phyloP scores from a whole-genome alignment of 2,888 invertebrate genomes.

The Melanargia galathea region DNA sequence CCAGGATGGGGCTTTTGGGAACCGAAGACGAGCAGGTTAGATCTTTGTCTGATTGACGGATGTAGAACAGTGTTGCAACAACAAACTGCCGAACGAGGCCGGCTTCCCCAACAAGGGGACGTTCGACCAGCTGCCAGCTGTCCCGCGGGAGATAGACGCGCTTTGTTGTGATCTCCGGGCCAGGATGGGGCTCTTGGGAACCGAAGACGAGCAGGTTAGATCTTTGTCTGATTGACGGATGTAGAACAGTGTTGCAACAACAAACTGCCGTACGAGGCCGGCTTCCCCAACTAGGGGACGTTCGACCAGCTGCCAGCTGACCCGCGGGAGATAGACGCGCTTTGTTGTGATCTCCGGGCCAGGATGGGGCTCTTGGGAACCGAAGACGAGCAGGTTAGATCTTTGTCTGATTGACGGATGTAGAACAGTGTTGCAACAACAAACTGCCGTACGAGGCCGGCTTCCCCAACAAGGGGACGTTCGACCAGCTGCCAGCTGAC shows the following conservation, averaged over 20 bases:
- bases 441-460: slow-evolving; percentile 78
- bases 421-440: slow-evolving; percentile 80
- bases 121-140: slow-evolving; percentile 83
- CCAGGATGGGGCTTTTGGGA: slow-evolving; percentile 85
- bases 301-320: slow-evolving; percentile 84
- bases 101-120: slow-evolving; percentile 79
- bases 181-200: slow-evolving; percentile 84
- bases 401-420: slow-evolving; percentile 55
- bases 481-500: slow-evolving; percentile 82
- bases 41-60: slow-evolving; percentile 45
- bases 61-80: slow-evolving; percentile 81
- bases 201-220: slow-evolving; percentile 77
- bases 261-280: slow-evolving; percentile 77
- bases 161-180: slow-evolving; percentile 81
- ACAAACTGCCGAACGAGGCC: slow-evolving; percentile 78
- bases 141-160: slow-evolving; percentile 78
- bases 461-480: slow-evolving; percentile 80
- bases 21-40: slow-evolving; percentile 78
- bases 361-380: slow-evolving; percentile 84
- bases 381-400: slow-evolving; percentile 76
- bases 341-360: slow-evolving; percentile 80
- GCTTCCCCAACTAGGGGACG: slow-evolving; percentile 77
- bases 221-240: slow-evolving; percentile 46
- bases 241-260: slow-evolving; percentile 82
- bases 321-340: slow-evolving; percentile 77